Conservation (phyloP, 2,797 vertebrate species). For the Brachymystax lenok region DNA sequence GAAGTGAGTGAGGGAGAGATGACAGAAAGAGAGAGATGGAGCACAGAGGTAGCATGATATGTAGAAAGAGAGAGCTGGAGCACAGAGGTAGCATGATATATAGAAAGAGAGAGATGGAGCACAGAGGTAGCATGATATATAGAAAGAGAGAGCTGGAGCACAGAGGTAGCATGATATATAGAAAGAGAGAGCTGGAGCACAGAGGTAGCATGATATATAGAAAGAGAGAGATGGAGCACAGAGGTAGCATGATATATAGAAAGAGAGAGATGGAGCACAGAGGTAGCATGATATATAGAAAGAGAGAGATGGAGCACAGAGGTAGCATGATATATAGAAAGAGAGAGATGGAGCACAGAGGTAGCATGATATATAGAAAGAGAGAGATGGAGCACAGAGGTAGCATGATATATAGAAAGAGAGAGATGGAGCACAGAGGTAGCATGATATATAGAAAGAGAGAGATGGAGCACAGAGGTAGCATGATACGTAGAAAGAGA, state of each 20-base stretch:
- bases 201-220: background rate
- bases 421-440: constrained; percentile 14
- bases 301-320: constrained; percentile 14
- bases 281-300: background rate
- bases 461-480: constrained; percentile 13
- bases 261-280: constrained; percentile 16
- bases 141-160: constrained; percentile 17
- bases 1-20: background rate
- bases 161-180: background rate
- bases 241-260: background rate
- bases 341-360: constrained; percentile 14
- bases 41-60: constrained; percentile 11
- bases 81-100: constrained; percentile 3
- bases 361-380: background rate
- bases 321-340: background rate
- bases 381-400: constrained; percentile 14
- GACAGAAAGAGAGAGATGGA: background rate
- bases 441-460: background rate
- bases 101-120: constrained; percentile 12
- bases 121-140: background rate
- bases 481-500: background rate
- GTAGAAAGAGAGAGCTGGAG: background rate
- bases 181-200: constrained; percentile 17
- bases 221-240: constrained; percentile 17
- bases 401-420: background rate